phyloP scores from a whole-genome alignment of 2,888 invertebrate species.

The Drosophila nr. fundita region DNA sequence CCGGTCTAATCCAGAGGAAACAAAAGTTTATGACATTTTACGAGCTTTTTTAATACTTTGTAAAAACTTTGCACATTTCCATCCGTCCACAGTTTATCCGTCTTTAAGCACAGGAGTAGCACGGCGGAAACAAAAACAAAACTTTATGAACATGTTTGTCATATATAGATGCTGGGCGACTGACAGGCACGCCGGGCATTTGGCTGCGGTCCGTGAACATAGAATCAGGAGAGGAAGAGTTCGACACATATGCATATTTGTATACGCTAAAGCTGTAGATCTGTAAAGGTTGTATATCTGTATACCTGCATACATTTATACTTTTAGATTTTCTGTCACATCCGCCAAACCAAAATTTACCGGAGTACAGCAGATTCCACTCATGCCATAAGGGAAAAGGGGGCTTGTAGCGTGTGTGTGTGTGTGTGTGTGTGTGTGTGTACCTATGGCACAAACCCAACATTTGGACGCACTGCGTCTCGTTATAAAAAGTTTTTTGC shows the following conservation, averaged over 20 bases:
- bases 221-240: neutral
- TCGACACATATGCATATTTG: neutral
- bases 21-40: conserved; percentile 76
- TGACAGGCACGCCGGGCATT: conserved; percentile 22
- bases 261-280: neutral
- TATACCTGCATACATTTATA: neutral
- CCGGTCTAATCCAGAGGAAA: conserved; percentile 66
- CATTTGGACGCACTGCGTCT: conserved; percentile 41
- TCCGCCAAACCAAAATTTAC: conserved; percentile 13
- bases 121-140: conserved; percentile 60
- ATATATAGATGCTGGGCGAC: conserved; percentile 49
- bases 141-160: conserved; percentile 73
- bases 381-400: conserved; percentile 6
- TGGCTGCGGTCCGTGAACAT: conserved; percentile 2
- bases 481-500: conserved; percentile 18
- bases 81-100: conserved; percentile 61
- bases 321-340: conserved; percentile 22
- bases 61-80: conserved; percentile 72
- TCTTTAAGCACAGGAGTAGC: conserved; percentile 56
- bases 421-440: conserved; percentile 17
- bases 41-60: conserved; percentile 78
- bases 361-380: conserved; percentile 28
- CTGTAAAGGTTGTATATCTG: neutral
- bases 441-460: conserved; percentile 1
- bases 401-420: conserved; percentile 2